Percentiles rank a stretch among this genome's conserved stretches.
Evolutionary conservation across 2,797 vertebrate genomes (phyloP).

Genomic region (Nasua narica): DNA sequence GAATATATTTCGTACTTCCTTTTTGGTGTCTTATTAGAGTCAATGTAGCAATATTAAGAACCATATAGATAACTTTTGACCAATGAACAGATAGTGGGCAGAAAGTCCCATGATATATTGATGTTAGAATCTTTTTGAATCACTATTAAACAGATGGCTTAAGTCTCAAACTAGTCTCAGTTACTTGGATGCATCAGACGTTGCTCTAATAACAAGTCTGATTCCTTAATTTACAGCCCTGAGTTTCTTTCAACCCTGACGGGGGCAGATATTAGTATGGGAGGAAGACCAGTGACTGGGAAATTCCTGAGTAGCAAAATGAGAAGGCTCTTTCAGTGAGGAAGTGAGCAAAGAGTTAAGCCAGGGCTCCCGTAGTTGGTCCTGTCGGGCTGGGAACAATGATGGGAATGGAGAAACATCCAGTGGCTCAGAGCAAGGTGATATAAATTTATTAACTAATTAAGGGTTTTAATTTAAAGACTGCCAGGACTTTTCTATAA

Average conservation of each 20-base stretch:
- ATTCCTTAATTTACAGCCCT: background rate
- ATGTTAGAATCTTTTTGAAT: background rate
- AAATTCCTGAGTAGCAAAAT: background rate
- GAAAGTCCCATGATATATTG: background rate
- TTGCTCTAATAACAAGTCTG: background rate
- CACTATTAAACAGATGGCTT: background rate
- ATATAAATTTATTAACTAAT: background rate
- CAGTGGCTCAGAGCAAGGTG: background rate
- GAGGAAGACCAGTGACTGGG: background rate
- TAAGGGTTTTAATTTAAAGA: conserved; percentile 7
- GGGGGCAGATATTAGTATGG: background rate
- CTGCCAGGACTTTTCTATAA: background rate
- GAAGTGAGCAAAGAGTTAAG: background rate
- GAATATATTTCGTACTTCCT: background rate
- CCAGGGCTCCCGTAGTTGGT: background rate
- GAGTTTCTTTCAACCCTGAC: background rate
- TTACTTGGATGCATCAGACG: background rate
- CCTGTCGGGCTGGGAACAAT: background rate
- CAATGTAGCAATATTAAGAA: background rate
- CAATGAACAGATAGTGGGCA: background rate
- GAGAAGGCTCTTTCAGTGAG: background rate
- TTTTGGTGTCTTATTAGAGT: background rate
- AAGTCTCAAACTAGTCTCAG: background rate
- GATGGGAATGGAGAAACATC: background rate
- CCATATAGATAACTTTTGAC: background rate